phyloP scores from a whole-genome alignment of 2,113 vertebrate species.

The Chaetodon auriga region DNA sequence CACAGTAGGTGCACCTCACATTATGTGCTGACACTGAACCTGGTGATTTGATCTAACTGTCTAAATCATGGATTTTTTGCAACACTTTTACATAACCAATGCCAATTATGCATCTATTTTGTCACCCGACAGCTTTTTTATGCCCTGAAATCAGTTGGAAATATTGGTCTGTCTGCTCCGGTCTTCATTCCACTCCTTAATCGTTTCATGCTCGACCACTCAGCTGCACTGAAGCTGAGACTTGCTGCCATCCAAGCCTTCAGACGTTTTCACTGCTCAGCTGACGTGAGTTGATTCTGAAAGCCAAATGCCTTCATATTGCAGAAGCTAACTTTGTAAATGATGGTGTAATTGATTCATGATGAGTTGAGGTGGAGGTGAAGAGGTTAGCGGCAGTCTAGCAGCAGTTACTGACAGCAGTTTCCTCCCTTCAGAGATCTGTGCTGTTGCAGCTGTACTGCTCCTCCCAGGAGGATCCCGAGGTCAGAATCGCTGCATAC shows the following conservation, averaged over 20 bases:
- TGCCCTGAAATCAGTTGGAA: conserved; percentile 89
- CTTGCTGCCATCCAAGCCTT: conserved; percentile 88
- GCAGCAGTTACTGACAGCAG: conserved; percentile 67
- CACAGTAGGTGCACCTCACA: conserved; percentile 41
- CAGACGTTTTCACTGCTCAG: conserved; percentile 87
- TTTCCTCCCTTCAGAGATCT: conserved; percentile 81
- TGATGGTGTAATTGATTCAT: conserved; percentile 46
- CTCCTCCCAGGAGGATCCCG: conserved; percentile 83
- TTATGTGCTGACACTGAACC: background rate
- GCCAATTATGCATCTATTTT: conserved; percentile 7
- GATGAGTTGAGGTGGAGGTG: conserved; percentile 51
- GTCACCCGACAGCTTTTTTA: conserved; percentile 80
- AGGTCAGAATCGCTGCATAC: conserved; percentile 90
- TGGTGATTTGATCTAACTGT: background rate
- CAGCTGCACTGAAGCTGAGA: conserved; percentile 70
- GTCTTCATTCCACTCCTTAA: conserved; percentile 78
- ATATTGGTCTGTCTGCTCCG: conserved; percentile 81
- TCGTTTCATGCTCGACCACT: conserved; percentile 74
- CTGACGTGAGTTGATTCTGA: conserved; percentile 79
- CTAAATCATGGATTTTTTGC: background rate
- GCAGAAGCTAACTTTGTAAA: background rate
- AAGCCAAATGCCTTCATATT: background rate
- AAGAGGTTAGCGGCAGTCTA: conserved; percentile 44
- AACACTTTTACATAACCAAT: background rate
- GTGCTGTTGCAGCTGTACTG: conserved; percentile 86